These are phyloP conservation scores for Abscondita cerata DNA, from an alignment of 2,888 invertebrate genomes.

Conservation along the genomic window DNA sequence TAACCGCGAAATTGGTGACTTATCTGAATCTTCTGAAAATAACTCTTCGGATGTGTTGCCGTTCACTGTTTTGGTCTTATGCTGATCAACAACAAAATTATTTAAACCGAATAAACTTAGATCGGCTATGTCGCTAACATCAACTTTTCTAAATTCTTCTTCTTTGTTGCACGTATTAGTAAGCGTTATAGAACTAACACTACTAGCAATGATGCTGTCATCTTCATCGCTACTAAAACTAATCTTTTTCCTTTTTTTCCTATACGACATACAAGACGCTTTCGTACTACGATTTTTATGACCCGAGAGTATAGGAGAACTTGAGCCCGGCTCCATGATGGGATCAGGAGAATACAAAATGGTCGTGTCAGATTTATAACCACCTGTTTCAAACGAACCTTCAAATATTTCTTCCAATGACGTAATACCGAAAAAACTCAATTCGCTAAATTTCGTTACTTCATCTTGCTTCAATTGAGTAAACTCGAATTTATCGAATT, in stretches of 20 bases:
- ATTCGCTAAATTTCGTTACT: neutral
- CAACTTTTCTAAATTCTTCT: neutral
- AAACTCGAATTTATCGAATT: constrained; percentile 11
- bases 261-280: too few relatives aligned
- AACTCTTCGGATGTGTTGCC: too few relatives aligned
- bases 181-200: neutral
- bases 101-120: too few relatives aligned
- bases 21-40: too few relatives aligned
- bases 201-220: neutral
- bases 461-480: constrained; percentile 4
- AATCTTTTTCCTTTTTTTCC: too few relatives aligned
- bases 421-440: constrained; percentile 19
- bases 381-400: neutral
- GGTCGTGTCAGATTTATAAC: neutral
- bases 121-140: too few relatives aligned
- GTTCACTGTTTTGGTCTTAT: too few relatives aligned
- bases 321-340: neutral
- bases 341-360: constrained; percentile 6
- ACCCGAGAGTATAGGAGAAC: neutral
- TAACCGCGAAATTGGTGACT: too few relatives aligned
- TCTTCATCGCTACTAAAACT: too few relatives aligned
- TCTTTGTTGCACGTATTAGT: neutral
- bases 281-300: too few relatives aligned
- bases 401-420: constrained; percentile 20
- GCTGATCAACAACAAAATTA: too few relatives aligned